Percentiles rank a stretch among this genome's conserved stretches.
phyloP scores from a whole-genome alignment of 2,797 vertebrate species.

The Coccyzus lansbergi region DNA sequence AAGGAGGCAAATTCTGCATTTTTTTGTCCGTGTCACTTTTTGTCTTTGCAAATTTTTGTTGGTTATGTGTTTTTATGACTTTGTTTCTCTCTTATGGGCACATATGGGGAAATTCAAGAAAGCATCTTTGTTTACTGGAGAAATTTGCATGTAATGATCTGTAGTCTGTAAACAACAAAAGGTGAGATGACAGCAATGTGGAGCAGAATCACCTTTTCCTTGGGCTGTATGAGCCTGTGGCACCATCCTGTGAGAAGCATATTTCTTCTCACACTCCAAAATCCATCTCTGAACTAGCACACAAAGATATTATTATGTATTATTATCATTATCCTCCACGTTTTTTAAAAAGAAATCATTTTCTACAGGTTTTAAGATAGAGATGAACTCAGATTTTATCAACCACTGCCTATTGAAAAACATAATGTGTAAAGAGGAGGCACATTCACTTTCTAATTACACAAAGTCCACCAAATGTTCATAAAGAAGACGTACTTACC shows the following conservation, averaged over 20 bases:
- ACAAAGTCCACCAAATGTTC: not conserved
- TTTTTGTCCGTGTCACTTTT: not conserved
- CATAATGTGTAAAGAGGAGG: not conserved
- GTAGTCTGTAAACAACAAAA: not conserved
- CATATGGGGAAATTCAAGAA: not conserved
- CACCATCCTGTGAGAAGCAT: not conserved
- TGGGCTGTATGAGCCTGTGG: not conserved
- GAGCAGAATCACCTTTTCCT: not conserved
- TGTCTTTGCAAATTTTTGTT: not conserved
- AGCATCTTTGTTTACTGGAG: not conserved
- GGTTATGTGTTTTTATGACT: not conserved
- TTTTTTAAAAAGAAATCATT: not conserved
- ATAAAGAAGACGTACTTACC: not conserved
- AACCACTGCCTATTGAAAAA: not conserved
- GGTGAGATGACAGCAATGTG: not conserved
- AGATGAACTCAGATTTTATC: not conserved
- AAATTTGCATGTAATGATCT: not conserved
- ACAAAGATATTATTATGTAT: not conserved
- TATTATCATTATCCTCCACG: not conserved
- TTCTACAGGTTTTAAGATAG: not conserved
- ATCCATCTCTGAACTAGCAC: not conserved
- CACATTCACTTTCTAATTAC: not conserved
- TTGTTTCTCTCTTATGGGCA: not conserved
- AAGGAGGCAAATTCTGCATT: not conserved
- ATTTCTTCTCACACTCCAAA: not conserved